Evolutionary conservation across 2,113 vertebrate genomes (phyloP).

Genomic region (Pristiophorus japonicus): DNA sequence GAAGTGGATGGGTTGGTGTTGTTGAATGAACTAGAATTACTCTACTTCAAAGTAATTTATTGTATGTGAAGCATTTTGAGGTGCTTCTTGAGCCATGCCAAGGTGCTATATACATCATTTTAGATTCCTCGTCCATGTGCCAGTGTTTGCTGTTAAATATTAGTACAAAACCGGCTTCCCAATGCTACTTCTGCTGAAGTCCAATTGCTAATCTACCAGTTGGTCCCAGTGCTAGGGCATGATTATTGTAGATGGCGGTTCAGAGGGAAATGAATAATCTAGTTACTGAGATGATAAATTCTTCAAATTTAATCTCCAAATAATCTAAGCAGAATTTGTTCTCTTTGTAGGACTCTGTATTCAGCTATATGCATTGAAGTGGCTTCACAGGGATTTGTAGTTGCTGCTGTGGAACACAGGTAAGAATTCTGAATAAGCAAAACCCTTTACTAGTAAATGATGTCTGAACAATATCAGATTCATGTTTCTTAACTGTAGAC

Average conservation of each 20-base stretch:
- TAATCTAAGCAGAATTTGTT: conserved; percentile 31
- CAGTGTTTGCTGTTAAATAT: not conserved
- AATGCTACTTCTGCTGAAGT: not conserved
- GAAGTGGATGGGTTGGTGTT: not conserved
- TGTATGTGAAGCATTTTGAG: not conserved
- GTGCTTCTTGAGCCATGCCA: not conserved
- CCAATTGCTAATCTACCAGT: not conserved
- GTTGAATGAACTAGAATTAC: not conserved
- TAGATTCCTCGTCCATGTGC: not conserved
- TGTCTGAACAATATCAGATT: not conserved
- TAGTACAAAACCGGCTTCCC: not conserved
- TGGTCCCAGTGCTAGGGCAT: no score
- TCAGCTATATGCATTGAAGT: conserved; percentile 83
- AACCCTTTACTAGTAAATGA: not conserved
- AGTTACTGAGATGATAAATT: no score
- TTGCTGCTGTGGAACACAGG: conserved; percentile 93
- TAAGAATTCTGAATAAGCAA: conserved; percentile 46
- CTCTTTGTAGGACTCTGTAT: conserved; percentile 78
- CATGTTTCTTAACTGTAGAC: not conserved
- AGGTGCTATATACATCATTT: not conserved
- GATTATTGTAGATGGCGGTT: no score
- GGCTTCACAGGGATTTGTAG: conserved; percentile 86
- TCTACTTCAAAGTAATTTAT: not conserved
- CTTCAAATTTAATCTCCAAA: no score
- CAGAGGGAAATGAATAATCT: no score